A percentile compares a stretch with the other conserved stretches of the same genome.
phyloP scores from a whole-genome alignment of 2,113 vertebrate species.

The Paralichthys olivaceus region DNA sequence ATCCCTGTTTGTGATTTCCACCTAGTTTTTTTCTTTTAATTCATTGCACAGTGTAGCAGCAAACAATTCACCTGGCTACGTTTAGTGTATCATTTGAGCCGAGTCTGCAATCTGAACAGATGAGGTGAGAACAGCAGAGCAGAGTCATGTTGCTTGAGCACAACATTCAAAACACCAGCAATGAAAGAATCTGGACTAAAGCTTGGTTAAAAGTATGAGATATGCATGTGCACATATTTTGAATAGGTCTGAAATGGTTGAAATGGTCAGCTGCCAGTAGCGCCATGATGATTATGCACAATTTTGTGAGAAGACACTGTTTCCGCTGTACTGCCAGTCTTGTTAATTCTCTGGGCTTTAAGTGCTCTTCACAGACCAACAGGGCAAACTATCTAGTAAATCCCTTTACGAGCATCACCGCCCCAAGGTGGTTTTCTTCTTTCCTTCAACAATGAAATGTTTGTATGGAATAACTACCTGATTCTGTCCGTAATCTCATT shows the following conservation, averaged over 20 bases:
- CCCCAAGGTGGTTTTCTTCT: not conserved
- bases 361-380: too few relatives aligned
- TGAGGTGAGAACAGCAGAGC: not conserved
- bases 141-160: not conserved
- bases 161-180: not conserved
- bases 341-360: too few relatives aligned
- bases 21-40: not conserved
- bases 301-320: not conserved
- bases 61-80: not conserved
- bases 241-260: not conserved
- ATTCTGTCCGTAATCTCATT: slow-evolving; percentile 1
- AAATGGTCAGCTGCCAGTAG: not conserved
- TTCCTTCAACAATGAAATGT: too few relatives aligned
- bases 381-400: not conserved
- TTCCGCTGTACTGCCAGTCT: not conserved
- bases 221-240: not conserved
- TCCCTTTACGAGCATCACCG: not conserved
- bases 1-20: not conserved
- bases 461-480: not conserved
- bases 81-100: not conserved
- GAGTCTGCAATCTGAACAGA: not conserved
- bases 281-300: not conserved
- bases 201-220: slow-evolving; percentile 2
- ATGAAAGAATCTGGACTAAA: not conserved
- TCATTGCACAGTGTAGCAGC: not conserved